phyloP scores from a whole-genome alignment of 2,888 invertebrate genomes.

The Eremobia ochroleuca region DNA sequence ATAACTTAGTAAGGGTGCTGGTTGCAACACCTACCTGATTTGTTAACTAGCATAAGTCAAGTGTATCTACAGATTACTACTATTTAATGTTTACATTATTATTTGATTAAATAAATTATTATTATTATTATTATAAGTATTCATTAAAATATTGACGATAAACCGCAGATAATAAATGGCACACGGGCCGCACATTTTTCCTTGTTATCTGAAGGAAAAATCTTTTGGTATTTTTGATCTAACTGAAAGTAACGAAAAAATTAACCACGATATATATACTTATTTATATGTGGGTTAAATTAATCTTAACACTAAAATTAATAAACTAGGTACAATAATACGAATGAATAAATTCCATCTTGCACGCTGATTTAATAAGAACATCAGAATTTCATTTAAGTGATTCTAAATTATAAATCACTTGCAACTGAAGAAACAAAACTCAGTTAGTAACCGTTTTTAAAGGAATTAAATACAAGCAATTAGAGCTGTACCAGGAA shows the following conservation, averaged over 20 bases:
- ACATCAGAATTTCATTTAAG: slow-evolving; percentile 3
- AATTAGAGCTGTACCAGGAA: slow-evolving; percentile 54
- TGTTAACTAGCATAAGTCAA: too few species aligned
- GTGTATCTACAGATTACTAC: too few species aligned
- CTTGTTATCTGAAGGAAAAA: slow-evolving; percentile 15
- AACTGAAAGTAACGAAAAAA: background rate
- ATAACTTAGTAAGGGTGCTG: too few species aligned
- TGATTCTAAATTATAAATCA: slow-evolving; percentile 29
- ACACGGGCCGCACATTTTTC: too few species aligned
- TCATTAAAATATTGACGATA: slow-evolving; percentile 15
- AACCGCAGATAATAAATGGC: slow-evolving; percentile 4
- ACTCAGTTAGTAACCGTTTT: slow-evolving; percentile 21
- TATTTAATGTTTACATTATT: too few species aligned
- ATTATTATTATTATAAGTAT: too few species aligned
- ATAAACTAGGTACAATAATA: background rate
- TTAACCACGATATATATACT: background rate
- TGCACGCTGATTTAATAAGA: background rate
- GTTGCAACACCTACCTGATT: too few species aligned
- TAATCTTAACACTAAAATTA: slow-evolving; percentile 11
- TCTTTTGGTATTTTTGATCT: background rate
- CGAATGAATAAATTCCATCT: background rate
- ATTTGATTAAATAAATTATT: too few species aligned
- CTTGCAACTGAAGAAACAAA: slow-evolving; percentile 13
- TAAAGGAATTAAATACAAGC: slow-evolving; percentile 37
- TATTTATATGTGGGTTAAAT: background rate